These are phyloP conservation scores for Dendrocopos noguchii DNA, from an alignment of 2,113 vertebrate species.

Conservation along the genomic window DNA sequence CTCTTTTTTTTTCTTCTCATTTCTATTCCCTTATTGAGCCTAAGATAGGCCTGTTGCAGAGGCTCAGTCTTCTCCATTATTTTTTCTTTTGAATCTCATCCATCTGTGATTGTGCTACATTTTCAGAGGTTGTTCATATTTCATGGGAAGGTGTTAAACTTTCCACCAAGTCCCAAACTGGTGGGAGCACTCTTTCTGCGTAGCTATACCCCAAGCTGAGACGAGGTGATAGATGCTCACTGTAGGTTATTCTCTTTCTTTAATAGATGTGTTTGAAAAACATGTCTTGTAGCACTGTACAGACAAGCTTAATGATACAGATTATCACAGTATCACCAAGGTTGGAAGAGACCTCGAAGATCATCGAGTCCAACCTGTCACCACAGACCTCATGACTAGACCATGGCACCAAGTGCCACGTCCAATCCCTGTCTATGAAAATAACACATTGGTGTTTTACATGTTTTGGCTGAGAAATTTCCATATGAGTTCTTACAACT, in stretches of 20 bases:
- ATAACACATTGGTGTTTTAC: neutral
- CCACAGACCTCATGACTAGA: too few species aligned
- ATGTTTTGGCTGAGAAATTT: neutral
- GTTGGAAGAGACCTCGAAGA: too few species aligned
- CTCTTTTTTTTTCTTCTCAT: neutral
- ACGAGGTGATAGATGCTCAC: neutral
- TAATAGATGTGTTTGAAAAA: neutral
- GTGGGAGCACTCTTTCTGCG: neutral
- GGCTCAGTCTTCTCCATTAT: neutral
- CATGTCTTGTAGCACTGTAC: neutral
- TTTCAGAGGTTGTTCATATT: neutral
- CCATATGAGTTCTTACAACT: neutral
- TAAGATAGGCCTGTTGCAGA: neutral
- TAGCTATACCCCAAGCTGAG: neutral
- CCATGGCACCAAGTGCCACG: too few species aligned
- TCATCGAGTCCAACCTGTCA: too few species aligned
- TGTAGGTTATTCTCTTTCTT: neutral
- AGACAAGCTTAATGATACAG: neutral
- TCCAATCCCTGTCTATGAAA: neutral
- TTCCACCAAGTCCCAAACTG: neutral
- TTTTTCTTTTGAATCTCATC: neutral
- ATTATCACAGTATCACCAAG: too few species aligned
- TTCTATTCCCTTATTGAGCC: neutral
- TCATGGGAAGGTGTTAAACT: neutral
- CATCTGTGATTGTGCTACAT: neutral